phyloP scores from a whole-genome alignment of 35 echinoderm and acorn worm genomes.

The Stichopus chloronotus region DNA sequence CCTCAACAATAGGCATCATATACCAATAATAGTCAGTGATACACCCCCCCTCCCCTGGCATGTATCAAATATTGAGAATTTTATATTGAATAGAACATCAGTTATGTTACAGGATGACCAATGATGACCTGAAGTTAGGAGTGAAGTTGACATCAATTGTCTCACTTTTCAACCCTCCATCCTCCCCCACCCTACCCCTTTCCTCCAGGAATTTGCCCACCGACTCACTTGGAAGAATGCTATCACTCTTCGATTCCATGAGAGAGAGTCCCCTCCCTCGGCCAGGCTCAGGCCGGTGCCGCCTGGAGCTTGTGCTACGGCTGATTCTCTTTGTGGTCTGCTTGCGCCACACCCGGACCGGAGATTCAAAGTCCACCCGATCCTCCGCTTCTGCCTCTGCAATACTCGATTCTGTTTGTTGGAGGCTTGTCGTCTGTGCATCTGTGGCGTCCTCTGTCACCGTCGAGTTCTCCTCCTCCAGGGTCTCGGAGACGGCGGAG shows the following conservation, averaged over 20 bases:
- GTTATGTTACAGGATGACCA: too few relatives aligned
- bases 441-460: constrained; percentile 46
- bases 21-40: too few relatives aligned
- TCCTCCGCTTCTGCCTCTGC: constrained; percentile 78
- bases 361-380: constrained; percentile 70
- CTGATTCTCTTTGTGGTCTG: constrained; percentile 90
- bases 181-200: too few relatives aligned
- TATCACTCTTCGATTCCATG: constrained; percentile 55
- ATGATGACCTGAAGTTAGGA: too few relatives aligned
- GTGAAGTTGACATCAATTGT: too few relatives aligned
- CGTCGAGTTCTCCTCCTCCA: constrained; percentile 43
- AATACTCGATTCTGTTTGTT: constrained; percentile 54
- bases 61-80: too few relatives aligned
- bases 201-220: neutral
- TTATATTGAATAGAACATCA: too few relatives aligned
- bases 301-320: constrained; percentile 78
- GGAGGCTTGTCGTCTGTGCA: constrained; percentile 54
- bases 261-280: neutral
- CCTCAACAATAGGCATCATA: too few relatives aligned
- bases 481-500: constrained; percentile 12
- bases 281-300: constrained; percentile 46
- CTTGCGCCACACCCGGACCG: constrained; percentile 66
- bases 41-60: too few relatives aligned
- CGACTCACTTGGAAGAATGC: constrained; percentile 16
- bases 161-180: too few relatives aligned